Evolutionary conservation across 2,113 vertebrate species (phyloP), one percentile per base, ranked within the genome.

Genomic region (Thalassarche chlororhynchos): DNA sequence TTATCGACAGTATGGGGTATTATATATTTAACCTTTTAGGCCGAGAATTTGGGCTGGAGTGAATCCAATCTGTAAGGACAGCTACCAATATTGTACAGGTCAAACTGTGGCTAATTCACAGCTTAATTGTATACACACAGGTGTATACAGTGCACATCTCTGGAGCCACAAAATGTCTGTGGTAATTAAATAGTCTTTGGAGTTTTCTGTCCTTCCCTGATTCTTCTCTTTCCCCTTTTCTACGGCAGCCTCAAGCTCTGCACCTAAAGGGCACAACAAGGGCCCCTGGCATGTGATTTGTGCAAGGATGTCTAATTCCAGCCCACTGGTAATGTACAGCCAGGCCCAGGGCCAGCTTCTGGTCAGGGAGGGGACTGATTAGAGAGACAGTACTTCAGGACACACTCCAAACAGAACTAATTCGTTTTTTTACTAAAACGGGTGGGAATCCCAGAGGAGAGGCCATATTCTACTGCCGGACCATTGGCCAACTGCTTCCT

Each of bases 21-120:
- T 92, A 96, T 90, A 87, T 85, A 93, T 96, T 96, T 98, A 98
- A 98, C 97, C 95, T 98, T 98, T 95, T 44, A 96, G 95, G 96
- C 76, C 69, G 83, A 72, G 82, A 93, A 93, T 97, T 97, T 97
- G 68, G 91, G 51, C 76, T 84, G 42, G 79, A 96, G 83, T 88
- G 81, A 96, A 98, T 92, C 89, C 81, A 95, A 93, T 96, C 95
- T 91, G 71, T 91, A 87, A 95, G 96, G 92, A 89, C n/a, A 95
- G 74, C 88, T 93, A 95, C 89, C 83, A 92, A 90, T 97, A 94
- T 47, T 84, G 62, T 61, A 80, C 84, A 89, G 92, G 95, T 96
- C 87, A 98, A 96, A 97, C 70, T 87, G 93, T 90, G 89, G 34
- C 24, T 90, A 96, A 93, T 74, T 91, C 71, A 74, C 36, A 83